phyloP scores from a whole-genome alignment of 2,113 vertebrate species.

The Pantherophis guttatus region DNA sequence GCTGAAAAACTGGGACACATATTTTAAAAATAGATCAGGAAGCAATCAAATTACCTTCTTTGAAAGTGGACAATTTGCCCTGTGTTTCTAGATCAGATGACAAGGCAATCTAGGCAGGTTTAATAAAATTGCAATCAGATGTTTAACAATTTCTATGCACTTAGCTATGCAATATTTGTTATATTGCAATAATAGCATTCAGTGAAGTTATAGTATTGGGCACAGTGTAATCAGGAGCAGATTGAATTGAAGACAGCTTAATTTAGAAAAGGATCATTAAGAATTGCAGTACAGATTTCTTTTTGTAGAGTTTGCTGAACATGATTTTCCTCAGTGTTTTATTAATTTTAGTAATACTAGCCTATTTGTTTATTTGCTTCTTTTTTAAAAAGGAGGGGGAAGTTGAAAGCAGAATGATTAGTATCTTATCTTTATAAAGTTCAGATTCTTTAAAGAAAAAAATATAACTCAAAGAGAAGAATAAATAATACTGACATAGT shows the following conservation, averaged over 20 bases:
- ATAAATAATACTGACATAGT: conserved; percentile 4
- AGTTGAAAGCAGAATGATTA: conserved; percentile 27
- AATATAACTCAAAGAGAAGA: conserved; percentile 3
- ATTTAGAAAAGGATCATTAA: neutral
- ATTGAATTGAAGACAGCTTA: neutral
- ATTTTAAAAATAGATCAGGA: neutral
- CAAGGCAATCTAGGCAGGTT: neutral
- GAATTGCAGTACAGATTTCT: neutral
- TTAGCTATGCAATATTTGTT: neutral
- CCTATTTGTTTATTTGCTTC: neutral
- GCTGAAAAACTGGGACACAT: neutral
- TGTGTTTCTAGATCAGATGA: neutral
- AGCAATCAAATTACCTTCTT: neutral
- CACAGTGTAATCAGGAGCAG: neutral
- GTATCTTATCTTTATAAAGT: conserved; percentile 24
- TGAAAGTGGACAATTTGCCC: neutral
- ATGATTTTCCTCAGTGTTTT: conserved; percentile 23
- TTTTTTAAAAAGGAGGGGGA: neutral
- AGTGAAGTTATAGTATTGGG: neutral
- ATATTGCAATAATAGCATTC: neutral
- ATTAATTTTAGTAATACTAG: conserved; percentile 21
- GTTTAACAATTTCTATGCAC: neutral
- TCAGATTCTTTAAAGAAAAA: conserved; percentile 16
- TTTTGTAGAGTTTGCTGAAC: conserved; percentile 12
- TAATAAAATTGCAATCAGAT: neutral